Evolutionary conservation across 2,888 invertebrate species (phyloP).

Genomic region (Zaprionus bogoriensis): DNA sequence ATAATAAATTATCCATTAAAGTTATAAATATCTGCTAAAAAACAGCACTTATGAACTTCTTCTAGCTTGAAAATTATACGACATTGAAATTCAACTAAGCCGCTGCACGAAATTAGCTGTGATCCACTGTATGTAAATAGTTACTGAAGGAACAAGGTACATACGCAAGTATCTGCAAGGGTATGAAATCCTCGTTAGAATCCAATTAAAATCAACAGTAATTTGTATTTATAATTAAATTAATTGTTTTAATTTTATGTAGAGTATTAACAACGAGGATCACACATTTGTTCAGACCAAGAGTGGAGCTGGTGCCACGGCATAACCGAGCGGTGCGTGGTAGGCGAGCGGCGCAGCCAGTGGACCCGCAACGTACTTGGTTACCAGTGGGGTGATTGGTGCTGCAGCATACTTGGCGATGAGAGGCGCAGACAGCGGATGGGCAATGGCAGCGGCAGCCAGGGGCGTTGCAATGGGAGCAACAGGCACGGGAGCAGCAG

Average conservation of each 20-base stretch:
- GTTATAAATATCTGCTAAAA: no score
- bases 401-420: constrained; percentile 26
- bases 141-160: no score
- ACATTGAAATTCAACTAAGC: no score
- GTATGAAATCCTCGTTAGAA: no score
- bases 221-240: neutral
- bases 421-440: constrained; percentile 27
- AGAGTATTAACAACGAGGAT: constrained; percentile 1
- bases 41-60: no score
- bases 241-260: neutral
- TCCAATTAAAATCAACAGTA: neutral
- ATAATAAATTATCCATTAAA: no score
- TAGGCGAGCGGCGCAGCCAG: constrained; percentile 11
- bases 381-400: no score
- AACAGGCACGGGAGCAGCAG: constrained; percentile 45
- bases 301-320: constrained; percentile 24
- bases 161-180: no score
- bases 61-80: no score
- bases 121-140: no score
- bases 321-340: constrained; percentile 32
- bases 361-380: constrained; percentile 13
- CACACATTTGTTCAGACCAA: constrained; percentile 19
- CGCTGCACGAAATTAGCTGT: no score
- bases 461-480: constrained; percentile 34
- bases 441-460: constrained; percentile 16